phyloP scores from a whole-genome alignment of 2,797 vertebrate species.

The Ciconia nigra region DNA sequence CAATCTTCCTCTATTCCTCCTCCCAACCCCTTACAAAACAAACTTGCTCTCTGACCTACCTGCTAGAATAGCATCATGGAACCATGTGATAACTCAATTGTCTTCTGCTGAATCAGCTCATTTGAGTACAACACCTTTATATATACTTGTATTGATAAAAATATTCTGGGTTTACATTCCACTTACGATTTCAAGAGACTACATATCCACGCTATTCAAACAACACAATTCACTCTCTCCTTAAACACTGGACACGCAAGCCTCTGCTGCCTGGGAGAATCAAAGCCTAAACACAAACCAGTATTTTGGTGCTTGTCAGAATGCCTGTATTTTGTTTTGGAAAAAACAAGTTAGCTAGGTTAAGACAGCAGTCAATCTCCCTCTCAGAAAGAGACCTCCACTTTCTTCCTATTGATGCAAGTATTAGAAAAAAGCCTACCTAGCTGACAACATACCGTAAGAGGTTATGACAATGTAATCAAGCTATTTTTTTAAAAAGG shows the following conservation, averaged over 20 bases:
- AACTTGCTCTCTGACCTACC: neutral
- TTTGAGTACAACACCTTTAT: neutral
- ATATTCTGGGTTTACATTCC: neutral
- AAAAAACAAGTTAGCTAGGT: neutral
- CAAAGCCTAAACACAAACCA: conserved; percentile 5
- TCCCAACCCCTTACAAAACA: neutral
- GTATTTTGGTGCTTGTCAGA: neutral
- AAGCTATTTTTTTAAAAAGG: neutral
- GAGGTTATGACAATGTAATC: neutral
- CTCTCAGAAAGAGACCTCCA: neutral
- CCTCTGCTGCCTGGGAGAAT: neutral
- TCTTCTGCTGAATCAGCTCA: neutral
- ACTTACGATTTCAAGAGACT: neutral
- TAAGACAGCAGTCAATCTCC: neutral
- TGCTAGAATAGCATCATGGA: neutral
- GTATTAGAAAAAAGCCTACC: neutral
- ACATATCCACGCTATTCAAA: neutral
- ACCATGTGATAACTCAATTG: neutral
- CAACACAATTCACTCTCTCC: neutral
- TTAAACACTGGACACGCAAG: neutral
- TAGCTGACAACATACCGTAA: neutral
- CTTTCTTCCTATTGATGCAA: neutral
- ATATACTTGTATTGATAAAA: neutral
- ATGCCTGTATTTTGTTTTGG: neutral
- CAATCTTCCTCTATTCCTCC: neutral